A percentile compares a stretch with the other conserved stretches of the same genome.
phyloP scores from a whole-genome alignment of 2,888 invertebrate genomes.

The Scaptomyza caliginosa region DNA sequence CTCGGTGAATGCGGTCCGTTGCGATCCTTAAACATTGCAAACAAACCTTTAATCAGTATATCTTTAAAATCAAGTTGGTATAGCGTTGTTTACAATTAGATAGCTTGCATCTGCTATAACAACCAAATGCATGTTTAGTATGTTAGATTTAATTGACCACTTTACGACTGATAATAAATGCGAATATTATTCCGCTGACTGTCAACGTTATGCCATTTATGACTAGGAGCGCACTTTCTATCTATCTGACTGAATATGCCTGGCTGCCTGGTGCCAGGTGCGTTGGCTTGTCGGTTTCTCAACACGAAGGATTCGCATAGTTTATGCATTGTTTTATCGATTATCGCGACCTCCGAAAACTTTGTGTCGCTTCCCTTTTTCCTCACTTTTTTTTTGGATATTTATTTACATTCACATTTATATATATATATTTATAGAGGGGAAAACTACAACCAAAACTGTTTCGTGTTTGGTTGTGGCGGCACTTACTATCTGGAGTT shows the following conservation, averaged over 20 bases:
- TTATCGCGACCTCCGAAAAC: slow-evolving; percentile 65
- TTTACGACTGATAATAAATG: slow-evolving; percentile 48
- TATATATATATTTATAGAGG: slow-evolving; percentile 64
- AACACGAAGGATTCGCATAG: slow-evolving; percentile 73
- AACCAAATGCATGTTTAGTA: slow-evolving; percentile 78
- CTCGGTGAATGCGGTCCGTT: slow-evolving; percentile 88
- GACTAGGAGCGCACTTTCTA: slow-evolving; percentile 43
- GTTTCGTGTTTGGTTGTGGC: slow-evolving; percentile 50
- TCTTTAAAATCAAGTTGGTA: not conserved
- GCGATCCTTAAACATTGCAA: slow-evolving; percentile 84
- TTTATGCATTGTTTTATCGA: slow-evolving; percentile 83
- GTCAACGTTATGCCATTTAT: slow-evolving; percentile 73
- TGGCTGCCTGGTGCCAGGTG: slow-evolving; percentile 25
- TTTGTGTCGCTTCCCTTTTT: slow-evolving; percentile 49
- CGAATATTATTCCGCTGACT: slow-evolving; percentile 45
- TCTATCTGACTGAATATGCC: slow-evolving; percentile 12
- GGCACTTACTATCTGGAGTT: slow-evolving; percentile 51
- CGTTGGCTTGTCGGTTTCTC: slow-evolving; percentile 40
- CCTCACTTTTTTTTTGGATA: slow-evolving; percentile 32
- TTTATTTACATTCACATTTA: slow-evolving; percentile 54
- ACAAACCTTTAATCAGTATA: not conserved
- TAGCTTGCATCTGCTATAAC: slow-evolving; percentile 74
- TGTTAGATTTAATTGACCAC: slow-evolving; percentile 14
- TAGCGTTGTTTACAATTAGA: slow-evolving; percentile 61
- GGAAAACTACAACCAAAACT: not conserved